Base-by-base conservation (phyloP, 1,140 invertebrate species). In the Dreissena polymorpha region DNA sequence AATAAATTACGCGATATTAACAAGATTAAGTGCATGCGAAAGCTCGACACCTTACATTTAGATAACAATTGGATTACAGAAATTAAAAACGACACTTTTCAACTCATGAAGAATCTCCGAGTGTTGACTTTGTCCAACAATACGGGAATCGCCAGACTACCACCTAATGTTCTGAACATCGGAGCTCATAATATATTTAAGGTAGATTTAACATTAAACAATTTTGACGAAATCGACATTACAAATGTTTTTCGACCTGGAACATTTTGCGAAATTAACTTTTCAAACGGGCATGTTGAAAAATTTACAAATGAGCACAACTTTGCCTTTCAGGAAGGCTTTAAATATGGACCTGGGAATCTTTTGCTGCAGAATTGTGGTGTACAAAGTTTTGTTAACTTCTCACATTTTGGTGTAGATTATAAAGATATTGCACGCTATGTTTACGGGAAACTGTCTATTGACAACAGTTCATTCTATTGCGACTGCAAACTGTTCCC, bases 401-500 rank as follows among this genome's bases (percentile, higher is more conserved):
- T 78, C 53, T 23, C 75, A 14, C 25, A 63, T 0, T 0, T 78
- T 21, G 75, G 75, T 0, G 10, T 78, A 12, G 65, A 78, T 13
- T 53, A 50, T 25, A 65, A 16, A 14, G 75, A 78, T 16, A 5
- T 69, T 18, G 18, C 13, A 14, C 18, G 68, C 39, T 69, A 68
- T 23, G n/a, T 68, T 50, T n/a, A 65, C 10, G 60, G 73, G 8
- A 0, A 6, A 25, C 50, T 75, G 0, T 23, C 25, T 14, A 78
- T 78, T 53, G 75, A 78, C 25, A 53, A 29, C 10, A 51, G 29
- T 53, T 78, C 75, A 13, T 50, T 78, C 27, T 7, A 53, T 16
- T 78, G 75, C 39, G 75, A 78, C 49, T 78, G 75, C 16, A 27
- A 55, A 7, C 29, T 78, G 7, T 78, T 53, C 39, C 75, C 75